A percentile compares a stretch with the other conserved stretches of the same genome.
phyloP scores from a whole-genome alignment of 2,797 vertebrate species.

The Alfaro cultratus region DNA sequence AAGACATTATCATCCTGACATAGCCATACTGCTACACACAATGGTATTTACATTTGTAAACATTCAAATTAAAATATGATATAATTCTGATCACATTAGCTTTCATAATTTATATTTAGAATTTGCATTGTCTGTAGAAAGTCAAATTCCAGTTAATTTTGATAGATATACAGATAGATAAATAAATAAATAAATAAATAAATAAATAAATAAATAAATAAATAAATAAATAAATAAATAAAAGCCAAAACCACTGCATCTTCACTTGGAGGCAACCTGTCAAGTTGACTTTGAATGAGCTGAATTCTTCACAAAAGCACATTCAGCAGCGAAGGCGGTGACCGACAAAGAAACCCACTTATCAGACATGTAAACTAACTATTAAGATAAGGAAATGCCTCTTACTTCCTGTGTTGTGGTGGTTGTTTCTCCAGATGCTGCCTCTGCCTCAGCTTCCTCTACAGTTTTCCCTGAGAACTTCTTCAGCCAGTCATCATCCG shows the following conservation, averaged over 20 bases:
- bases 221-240: not conserved
- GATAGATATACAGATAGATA: too few relatives aligned
- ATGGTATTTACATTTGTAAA: not conserved
- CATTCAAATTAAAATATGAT: not conserved
- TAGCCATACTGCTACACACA: not conserved
- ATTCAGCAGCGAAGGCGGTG: not conserved
- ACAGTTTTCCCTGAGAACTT: conserved; percentile 96
- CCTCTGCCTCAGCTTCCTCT: conserved; percentile 87
- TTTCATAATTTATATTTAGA: not conserved
- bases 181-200: not conserved
- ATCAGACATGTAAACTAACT: not conserved
- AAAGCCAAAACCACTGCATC: not conserved
- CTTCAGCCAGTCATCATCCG: conserved; percentile 98
- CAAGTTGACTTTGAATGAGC: not conserved
- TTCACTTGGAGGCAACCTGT: not conserved
- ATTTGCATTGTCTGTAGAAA: not conserved
- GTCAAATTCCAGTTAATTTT: not conserved
- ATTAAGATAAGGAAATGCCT: not conserved
- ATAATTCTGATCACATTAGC: not conserved
- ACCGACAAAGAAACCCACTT: not conserved
- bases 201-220: not conserved
- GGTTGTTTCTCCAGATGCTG: conserved; percentile 75
- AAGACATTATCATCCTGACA: not conserved
- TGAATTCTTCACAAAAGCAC: not conserved
- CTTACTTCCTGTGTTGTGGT: conserved; percentile 86